Evolutionary conservation across 2,888 invertebrate species (phyloP), one percentile per base, ranked within the genome.

Genomic region (Plebejus argus): DNA sequence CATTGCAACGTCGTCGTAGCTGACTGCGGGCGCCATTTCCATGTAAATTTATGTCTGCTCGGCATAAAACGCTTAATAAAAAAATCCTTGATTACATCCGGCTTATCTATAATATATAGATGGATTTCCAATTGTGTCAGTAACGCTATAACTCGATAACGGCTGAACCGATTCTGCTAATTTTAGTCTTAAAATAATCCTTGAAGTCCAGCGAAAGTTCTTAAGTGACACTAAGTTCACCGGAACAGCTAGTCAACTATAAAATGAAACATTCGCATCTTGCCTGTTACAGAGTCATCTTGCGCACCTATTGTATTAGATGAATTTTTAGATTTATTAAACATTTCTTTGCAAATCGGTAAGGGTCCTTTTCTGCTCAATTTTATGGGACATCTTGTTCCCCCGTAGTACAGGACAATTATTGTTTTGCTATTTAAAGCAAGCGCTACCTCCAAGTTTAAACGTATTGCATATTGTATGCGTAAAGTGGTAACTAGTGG

Each of bases 31-130:
- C 8, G 58, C 18, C 20, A 58, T 58, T 58, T n/a, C 2, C 20
- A 58, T n/a, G 58, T 58, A 20, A 58, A 58, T 58, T 20, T 58
- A 58, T n/a, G 58, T 58, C 58, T n/a, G n/a, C 56, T 58, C 58
- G 58, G 58, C 20, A 58, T 56, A 58, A 58, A 58, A 58, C 7
- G 53, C 3, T n/a, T 58, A 20, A 58, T 58, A 58, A 58, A 58
- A 58, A 58, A 58, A 58, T 15, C n/a, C n/a, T n/a, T 58, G 53
- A 58, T 58, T n/a, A 58, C 58, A 58, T n/a, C 58, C n/a, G 20
- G 58, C 58, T n/a, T n/a, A 58, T 58, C n/a, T n/a, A n/a, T n/a
- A n/a, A n/a, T n/a, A n/a, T n/a, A n/a, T n/a, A n/a, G n/a, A n/a
- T 58, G n/a, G 58, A 7, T 58, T 28, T 28, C 28, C 28, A 28